Evolutionary conservation across 2,888 invertebrate genomes (phyloP), one percentile per base, ranked within the genome.

Genomic region (Pristionchus mayeri): DNA sequence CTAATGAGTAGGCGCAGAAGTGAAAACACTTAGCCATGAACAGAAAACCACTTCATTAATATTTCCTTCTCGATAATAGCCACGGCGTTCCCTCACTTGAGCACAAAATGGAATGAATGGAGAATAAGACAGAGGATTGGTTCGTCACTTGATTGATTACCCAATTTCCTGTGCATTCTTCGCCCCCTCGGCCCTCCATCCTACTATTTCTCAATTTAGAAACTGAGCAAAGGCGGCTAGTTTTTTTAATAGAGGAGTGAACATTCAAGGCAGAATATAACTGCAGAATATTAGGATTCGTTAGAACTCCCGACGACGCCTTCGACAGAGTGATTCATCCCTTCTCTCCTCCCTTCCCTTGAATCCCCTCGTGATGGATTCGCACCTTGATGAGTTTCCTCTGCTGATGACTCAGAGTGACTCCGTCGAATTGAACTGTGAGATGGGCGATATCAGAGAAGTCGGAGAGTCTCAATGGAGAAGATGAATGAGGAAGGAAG

Each of bases 361-460:
- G n/a, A n/a, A n/a, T n/a, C n/a, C n/a, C n/a, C n/a, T n/a, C n/a
- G n/a, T n/a, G n/a, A n/a, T n/a, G n/a, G n/a, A n/a, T n/a, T n/a
- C 21, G 27, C 2, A 84, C 84, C 60, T 84, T 84, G 40, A 84
- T 84, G 24, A 84, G 71, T 57, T 76, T 76, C 11, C 71, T 76
- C 48, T 84, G 84, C 16, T 52, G 37, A 24, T 50, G 52, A 27
- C 48, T 84, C 6, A 84, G 60, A 18, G 37, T 48, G 40, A 84
- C 75, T 50, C 84, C 84, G 27, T 75, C n/a, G 60, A 84, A 84
- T 27, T 75, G 24, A 27, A 84, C 84, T 50, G 84, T 78, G 27
- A 84, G 60, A 57, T 84, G 84, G 44, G 84, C 84, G 18, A 84
- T 84, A 60, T 84, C 84, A 34, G 76, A 76, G 78, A 76, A 84